Conservation (phyloP, 1,140 invertebrate species). For the Harpegnathos saltator region DNA sequence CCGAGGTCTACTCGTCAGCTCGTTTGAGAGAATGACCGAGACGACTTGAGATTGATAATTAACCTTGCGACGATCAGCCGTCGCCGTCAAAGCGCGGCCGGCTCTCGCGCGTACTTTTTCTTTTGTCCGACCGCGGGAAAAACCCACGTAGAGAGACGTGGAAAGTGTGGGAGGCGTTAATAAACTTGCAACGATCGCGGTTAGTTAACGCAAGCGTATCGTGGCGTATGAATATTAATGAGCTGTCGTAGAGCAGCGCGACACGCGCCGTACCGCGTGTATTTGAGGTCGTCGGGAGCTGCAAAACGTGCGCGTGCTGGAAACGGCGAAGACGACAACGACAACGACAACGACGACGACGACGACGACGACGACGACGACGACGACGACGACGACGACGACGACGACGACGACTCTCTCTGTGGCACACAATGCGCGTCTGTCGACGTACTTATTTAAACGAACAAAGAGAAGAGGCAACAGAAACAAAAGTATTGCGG, state of each 20-base stretch:
- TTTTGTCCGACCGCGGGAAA: neutral
- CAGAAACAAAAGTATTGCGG: constrained; percentile 33
- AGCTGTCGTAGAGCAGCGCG: constrained; percentile 16
- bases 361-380: neutral
- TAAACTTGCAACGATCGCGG: neutral
- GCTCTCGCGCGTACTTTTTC: no score
- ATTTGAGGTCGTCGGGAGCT: constrained; percentile 18
- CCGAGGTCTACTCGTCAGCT: no score
- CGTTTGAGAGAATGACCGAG: no score
- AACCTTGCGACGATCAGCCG: no score
- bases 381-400: neutral
- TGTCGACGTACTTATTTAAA: constrained; percentile 27
- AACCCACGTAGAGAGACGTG: constrained; percentile 6
- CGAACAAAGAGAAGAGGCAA: neutral
- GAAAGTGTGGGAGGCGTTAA: constrained; percentile 39
- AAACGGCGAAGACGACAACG: no score
- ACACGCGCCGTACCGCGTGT: neutral
- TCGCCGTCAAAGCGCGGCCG: no score
- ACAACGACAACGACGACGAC: neutral
- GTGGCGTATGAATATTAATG: constrained; percentile 45
- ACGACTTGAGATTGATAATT: no score
- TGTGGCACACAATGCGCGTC: neutral
- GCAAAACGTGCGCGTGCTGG: no score
- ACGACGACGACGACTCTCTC: neutral
- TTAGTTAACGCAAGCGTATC: constrained; percentile 6